A percentile compares a stretch with the other conserved stretches of the same genome.
Evolutionary conservation across 2,888 invertebrate genomes (phyloP).

Genomic region (Cephalotes varians): DNA sequence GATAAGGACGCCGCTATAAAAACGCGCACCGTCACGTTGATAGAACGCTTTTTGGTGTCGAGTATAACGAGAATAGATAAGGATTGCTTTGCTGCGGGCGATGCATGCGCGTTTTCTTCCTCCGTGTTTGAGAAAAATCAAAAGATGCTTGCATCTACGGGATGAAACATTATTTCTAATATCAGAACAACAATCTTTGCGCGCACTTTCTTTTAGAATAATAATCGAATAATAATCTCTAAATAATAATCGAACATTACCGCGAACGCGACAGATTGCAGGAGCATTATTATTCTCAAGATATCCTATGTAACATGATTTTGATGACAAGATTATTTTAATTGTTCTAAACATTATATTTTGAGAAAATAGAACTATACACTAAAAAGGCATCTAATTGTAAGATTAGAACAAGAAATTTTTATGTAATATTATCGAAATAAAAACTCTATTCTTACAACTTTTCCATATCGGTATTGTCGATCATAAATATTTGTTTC

Average conservation of each 20-base stretch:
- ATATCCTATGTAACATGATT: neutral
- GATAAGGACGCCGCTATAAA: slow-evolving; percentile 51
- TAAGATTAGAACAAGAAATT: neutral
- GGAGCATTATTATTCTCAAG: neutral
- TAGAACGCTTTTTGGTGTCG: slow-evolving; percentile 48
- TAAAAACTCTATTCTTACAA: neutral
- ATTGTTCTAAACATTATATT: neutral
- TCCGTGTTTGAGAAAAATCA: slow-evolving; percentile 36
- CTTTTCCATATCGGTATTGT: neutral
- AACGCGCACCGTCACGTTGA: slow-evolving; percentile 40
- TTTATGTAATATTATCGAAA: neutral
- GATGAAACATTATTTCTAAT: slow-evolving; percentile 35
- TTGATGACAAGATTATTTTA: neutral
- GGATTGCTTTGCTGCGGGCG: slow-evolving; percentile 47
- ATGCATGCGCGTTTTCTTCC: slow-evolving; percentile 41
- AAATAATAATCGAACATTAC: neutral
- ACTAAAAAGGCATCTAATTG: neutral
- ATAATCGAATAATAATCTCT: neutral
- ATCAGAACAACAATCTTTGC: neutral
- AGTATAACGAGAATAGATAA: slow-evolving; percentile 52
- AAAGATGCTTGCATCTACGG: slow-evolving; percentile 25
- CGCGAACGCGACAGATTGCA: neutral
- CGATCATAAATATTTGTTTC: slow-evolving; percentile 15
- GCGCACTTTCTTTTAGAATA: neutral
- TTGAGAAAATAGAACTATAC: neutral